Evolutionary conservation across 2,113 vertebrate genomes (phyloP), one percentile per base, ranked within the genome.

Genomic region (Pitta sordida): DNA sequence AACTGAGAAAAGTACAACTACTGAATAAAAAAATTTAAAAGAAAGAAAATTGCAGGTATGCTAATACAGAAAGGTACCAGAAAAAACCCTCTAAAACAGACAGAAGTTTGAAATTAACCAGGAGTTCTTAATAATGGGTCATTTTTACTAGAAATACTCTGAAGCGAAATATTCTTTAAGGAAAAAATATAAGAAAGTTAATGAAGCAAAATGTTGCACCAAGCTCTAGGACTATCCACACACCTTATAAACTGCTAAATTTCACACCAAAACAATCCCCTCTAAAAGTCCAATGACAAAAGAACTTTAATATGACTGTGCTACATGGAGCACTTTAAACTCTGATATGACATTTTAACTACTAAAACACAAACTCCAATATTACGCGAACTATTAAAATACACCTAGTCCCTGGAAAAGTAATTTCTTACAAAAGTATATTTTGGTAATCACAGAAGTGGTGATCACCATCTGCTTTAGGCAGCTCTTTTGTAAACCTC

Each of bases 391-490:
- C 62, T 86, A 91, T 55, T 73, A 94, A 89, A 83, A 91, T 44
- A 73, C 52, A 74, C 34, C 52, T 58, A 86, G 46, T 90, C 83
- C 85, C 65, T 60, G 58, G 55, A 64, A 97, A 98, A 97, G 96
- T 83, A 90, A 96, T 96, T 88, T 96, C 88, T 89, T 91, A 92
- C 26, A 59, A 91, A 96, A 94, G 62, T 74, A 86, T 27, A 90
- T 94, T 95, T 96, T 92, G 82, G 79, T 90, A 92, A 94, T 92
- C 65, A 97, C 81, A 92, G 96, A 97, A 93, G 88, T 81, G 88
- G 94, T 96, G 49, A 86, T 91, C 75, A 93, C 96, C 97, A 98
- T 97, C 97, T 97, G 97, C 95, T 96, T 97, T 92, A 96, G 92
- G 84, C 74, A 97, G 88, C 60, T 93, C 96, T 93, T 98, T 93